Evolutionary conservation across 2,888 invertebrate species (phyloP).

Genomic region (Schrankia costaestrigalis): DNA sequence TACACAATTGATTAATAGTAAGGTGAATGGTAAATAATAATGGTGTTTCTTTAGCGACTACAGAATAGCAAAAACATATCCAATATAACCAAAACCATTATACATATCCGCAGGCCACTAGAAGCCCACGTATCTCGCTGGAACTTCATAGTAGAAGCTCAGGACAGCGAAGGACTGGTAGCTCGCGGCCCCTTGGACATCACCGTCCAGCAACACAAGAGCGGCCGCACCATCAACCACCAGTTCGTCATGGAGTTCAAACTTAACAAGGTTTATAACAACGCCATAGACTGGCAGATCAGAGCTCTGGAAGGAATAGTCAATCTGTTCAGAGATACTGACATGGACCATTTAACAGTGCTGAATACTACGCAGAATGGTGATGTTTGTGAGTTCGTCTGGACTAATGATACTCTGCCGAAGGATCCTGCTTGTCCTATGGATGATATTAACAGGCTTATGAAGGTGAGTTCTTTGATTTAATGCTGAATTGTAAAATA

Average conservation of each 20-base stretch:
- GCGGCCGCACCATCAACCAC: slow-evolving; percentile 89
- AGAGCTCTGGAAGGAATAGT: slow-evolving; percentile 81
- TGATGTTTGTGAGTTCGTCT: slow-evolving; percentile 85
- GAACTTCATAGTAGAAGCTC: slow-evolving; percentile 89
- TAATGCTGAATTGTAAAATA: too few relatives aligned
- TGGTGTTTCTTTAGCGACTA: too few relatives aligned
- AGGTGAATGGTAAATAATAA: too few relatives aligned
- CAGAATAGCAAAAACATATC: not conserved
- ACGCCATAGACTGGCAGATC: slow-evolving; percentile 89
- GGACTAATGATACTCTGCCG: slow-evolving; percentile 93
- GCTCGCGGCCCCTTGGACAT: slow-evolving; percentile 88
- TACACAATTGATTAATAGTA: too few relatives aligned
- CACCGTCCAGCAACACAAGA: slow-evolving; percentile 90
- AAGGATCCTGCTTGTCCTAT: slow-evolving; percentile 88
- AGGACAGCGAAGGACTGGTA: slow-evolving; percentile 87
- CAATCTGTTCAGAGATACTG: slow-evolving; percentile 80
- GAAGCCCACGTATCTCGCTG: slow-evolving; percentile 91
- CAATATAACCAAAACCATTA: not conserved
- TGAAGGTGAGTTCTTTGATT: slow-evolving; percentile 72
- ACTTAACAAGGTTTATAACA: slow-evolving; percentile 72
- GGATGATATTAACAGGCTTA: slow-evolving; percentile 84
- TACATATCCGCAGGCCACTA: slow-evolving; percentile 83
- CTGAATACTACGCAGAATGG: slow-evolving; percentile 81
- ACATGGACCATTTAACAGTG: slow-evolving; percentile 85
- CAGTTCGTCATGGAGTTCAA: slow-evolving; percentile 87